phyloP scores from a whole-genome alignment of 1,140 invertebrate species.

The Parapsyche elsis region DNA sequence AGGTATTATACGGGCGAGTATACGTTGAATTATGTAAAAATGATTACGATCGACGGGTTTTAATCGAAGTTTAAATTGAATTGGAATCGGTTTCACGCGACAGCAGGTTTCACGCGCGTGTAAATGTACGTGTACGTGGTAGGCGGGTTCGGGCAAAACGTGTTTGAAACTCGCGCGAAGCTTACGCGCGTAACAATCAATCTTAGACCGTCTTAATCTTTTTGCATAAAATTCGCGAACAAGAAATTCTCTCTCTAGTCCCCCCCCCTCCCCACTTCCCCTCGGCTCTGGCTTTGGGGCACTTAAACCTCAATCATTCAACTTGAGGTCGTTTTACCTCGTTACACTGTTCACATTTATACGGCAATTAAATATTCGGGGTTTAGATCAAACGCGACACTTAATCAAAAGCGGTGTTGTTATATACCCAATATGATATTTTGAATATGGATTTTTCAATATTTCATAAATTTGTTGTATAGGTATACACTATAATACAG shows the following conservation, averaged over 20 bases:
- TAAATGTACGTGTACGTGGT: too few species aligned
- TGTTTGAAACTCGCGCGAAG: conserved; percentile 17
- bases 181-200: conserved; percentile 32
- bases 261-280: too few species aligned
- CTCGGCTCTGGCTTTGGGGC: background rate
- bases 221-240: conserved; percentile 28
- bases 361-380: conserved; percentile 34
- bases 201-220: conserved; percentile 35
- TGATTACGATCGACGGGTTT: background rate
- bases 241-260: conserved; percentile 34
- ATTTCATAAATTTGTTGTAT: too few species aligned
- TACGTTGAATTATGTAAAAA: background rate
- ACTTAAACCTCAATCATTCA: conserved; percentile 44
- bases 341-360: conserved; percentile 21
- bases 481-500: too few species aligned
- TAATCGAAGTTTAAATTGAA: conserved; percentile 21
- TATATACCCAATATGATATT: too few species aligned
- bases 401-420: background rate
- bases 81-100: conserved; percentile 19
- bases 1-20: too few species aligned
- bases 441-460: too few species aligned
- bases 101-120: background rate
- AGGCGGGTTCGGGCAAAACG: background rate
- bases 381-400: background rate
- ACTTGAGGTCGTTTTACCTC: conserved; percentile 42